Evolutionary conservation across 2,797 vertebrate species (phyloP), one percentile per base, ranked within the genome.

Genomic region (Enteromius paludinosus): DNA sequence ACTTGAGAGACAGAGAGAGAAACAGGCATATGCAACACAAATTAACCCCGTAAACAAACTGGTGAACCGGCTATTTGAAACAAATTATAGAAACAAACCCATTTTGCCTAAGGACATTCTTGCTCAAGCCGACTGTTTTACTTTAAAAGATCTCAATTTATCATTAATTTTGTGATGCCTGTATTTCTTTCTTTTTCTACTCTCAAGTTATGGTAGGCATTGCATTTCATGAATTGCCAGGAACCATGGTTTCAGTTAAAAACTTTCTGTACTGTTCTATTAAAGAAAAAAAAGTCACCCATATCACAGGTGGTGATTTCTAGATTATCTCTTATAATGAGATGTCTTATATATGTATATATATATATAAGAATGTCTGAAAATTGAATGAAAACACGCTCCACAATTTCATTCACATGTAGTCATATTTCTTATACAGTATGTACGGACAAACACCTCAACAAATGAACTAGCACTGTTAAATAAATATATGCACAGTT

Each of bases 391-490:
- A 25, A 59, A 59, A 61, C 4, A 0, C 5, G 1, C 59, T 61
- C 59, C 59, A 28, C 25, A 28, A 12, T 61, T 56, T 56, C 1
- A 56, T 23, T 56, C 52, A 61, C 15, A 15, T 23, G 9, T 61
- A 12, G 12, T 52, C 30, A 30, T 2, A 23, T 52, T 52, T 38
- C 10, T 52, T 52, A 35, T 30, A 30, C 28, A 30, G 47, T 65
- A 70, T 45, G 25, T 41, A 68, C 18, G 49, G 41, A n/a, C 18
- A 64, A 64, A 78, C 41, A 78, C 10, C 30, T 54, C 47, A 47
- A 33, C 52, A 70, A 79, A 61, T 70, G 23, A n/a, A 45, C 52
- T 41, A 71, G 18, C 68, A 61, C n/a, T 80, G 38, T 45, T 70
- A 59, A 45, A 59, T 56, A 56, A 54, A 14, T 52, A 14, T 78